Evolutionary conservation across 2,888 invertebrate species (phyloP).

Genomic region (Chymomyza caudatula): DNA sequence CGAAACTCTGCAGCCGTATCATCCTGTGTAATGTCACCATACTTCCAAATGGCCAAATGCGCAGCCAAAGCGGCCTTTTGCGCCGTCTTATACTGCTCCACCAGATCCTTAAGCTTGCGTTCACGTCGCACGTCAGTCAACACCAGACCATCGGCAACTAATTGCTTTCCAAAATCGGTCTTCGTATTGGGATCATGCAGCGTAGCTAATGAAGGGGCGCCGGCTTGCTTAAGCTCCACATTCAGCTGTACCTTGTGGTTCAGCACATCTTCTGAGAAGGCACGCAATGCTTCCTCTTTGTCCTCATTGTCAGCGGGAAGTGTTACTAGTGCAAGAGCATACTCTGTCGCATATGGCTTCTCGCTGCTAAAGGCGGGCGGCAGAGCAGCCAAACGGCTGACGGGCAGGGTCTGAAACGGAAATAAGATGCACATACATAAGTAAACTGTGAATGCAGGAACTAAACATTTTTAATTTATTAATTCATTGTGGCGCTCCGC

Average conservation of each 20-base stretch:
- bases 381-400: slow-evolving; percentile 87
- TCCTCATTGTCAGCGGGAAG: slow-evolving; percentile 94
- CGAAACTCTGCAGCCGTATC: slow-evolving; percentile 77
- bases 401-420: slow-evolving; percentile 80
- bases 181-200: slow-evolving; percentile 76
- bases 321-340: slow-evolving; percentile 88
- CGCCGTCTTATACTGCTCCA: slow-evolving; percentile 89
- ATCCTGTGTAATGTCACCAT: slow-evolving; percentile 91
- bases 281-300: slow-evolving; percentile 85
- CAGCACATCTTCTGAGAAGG: slow-evolving; percentile 82
- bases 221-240: slow-evolving; percentile 84
- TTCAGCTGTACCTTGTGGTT: slow-evolving; percentile 90
- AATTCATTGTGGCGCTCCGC: slow-evolving; percentile 60
- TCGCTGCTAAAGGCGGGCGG: slow-evolving; percentile 87
- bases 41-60: slow-evolving; percentile 96
- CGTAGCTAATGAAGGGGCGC: slow-evolving; percentile 75
- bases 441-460: background rate
- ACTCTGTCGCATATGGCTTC: slow-evolving; percentile 91
- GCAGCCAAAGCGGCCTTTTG: slow-evolving; percentile 91
- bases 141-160: slow-evolving; percentile 92
- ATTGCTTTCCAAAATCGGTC: slow-evolving; percentile 82
- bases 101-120: slow-evolving; percentile 87
- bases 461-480: no score
- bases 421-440: slow-evolving; percentile 6
- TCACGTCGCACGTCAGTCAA: slow-evolving; percentile 90